Evolutionary conservation across 1,140 invertebrate species (phyloP).

Genomic region (Zophobas atratus): DNA sequence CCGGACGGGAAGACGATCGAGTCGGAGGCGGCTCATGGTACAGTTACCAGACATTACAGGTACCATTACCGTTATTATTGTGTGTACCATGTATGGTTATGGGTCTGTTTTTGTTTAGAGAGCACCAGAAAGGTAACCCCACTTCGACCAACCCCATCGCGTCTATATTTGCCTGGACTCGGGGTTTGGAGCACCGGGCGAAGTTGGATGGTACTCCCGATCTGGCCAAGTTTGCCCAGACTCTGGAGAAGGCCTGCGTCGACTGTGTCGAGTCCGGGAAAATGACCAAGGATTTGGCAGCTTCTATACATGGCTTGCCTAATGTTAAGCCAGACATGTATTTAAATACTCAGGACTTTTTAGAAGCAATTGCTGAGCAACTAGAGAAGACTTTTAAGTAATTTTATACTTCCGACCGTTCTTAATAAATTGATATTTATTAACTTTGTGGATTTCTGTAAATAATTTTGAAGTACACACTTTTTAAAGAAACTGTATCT

Average conservation of each 20-base stretch:
- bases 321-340: conserved; percentile 87
- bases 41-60: conserved; percentile 92
- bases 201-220: conserved; percentile 86
- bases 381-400: conserved; percentile 70
- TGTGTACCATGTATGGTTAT: not conserved
- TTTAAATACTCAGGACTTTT: conserved; percentile 89
- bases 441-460: too few relatives aligned
- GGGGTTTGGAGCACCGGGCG: conserved; percentile 87
- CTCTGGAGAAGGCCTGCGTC: conserved; percentile 81
- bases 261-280: conserved; percentile 90
- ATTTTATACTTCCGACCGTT: not conserved
- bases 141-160: conserved; percentile 94
- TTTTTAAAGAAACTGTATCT: too few relatives aligned
- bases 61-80: conserved; percentile 55
- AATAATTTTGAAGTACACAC: too few relatives aligned
- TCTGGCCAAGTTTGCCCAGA: conserved; percentile 73
- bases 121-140: conserved; percentile 85
- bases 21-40: conserved; percentile 93
- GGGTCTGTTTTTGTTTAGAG: conserved; percentile 63
- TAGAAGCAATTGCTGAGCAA: conserved; percentile 86
- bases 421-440: too few relatives aligned
- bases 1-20: conserved; percentile 93
- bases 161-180: conserved; percentile 94
- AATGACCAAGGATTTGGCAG: conserved; percentile 94
- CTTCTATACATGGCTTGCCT: conserved; percentile 86